phyloP scores from a whole-genome alignment of 2,888 invertebrate species.

The Loripinus fragilis region DNA sequence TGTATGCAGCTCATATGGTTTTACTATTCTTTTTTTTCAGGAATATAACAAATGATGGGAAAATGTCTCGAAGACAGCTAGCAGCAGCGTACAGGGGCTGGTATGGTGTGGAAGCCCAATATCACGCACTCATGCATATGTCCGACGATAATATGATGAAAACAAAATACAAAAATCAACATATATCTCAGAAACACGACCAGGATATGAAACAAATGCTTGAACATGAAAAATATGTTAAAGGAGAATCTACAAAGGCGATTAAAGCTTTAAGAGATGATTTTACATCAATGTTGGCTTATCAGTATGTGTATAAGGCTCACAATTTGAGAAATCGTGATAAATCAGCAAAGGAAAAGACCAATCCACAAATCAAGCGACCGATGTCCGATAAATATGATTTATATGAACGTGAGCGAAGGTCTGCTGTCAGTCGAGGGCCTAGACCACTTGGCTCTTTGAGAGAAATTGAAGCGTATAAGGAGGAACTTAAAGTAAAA shows the following conservation, averaged over 20 bases:
- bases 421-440: conserved; percentile 18
- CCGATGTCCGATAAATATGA: conserved; percentile 55
- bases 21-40: conserved; percentile 27
- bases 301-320: conserved; percentile 56
- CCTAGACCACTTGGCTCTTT: conserved; percentile 54
- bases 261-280: conserved; percentile 49
- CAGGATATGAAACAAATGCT: conserved; percentile 47
- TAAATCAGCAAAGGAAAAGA: neutral
- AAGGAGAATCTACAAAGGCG: conserved; percentile 27
- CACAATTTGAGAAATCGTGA: conserved; percentile 50
- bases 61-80: conserved; percentile 48
- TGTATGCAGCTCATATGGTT: too few species aligned
- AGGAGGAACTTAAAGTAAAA: conserved; percentile 46
- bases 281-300: conserved; percentile 53
- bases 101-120: conserved; percentile 51
- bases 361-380: conserved; percentile 32
- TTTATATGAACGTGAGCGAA: conserved; percentile 35
- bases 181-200: conserved; percentile 33
- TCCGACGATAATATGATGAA: conserved; percentile 42
- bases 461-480: conserved; percentile 42
- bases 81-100: conserved; percentile 55
- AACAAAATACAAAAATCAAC: conserved; percentile 41
- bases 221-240: conserved; percentile 26
- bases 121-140: conserved; percentile 49
- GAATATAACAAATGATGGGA: conserved; percentile 48